Evolutionary conservation across 2,113 vertebrate genomes (phyloP), one percentile per base, ranked within the genome.

Genomic region (Girardinichthys multiradiatus): DNA sequence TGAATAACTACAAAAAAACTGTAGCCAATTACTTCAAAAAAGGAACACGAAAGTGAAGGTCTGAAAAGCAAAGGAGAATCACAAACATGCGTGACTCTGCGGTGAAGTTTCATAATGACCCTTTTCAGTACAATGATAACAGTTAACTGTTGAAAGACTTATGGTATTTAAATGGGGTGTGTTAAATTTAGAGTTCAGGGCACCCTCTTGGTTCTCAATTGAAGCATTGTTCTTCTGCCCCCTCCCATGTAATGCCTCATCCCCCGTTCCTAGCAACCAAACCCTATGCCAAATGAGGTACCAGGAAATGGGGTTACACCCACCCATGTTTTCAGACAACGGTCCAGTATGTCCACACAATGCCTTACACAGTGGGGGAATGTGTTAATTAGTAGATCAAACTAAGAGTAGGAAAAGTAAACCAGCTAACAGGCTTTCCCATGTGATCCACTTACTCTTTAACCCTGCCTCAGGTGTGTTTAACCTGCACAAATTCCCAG

Each of bases 131-230:
- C 51, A 48, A 59, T 80, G 64, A 72, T 73, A 21, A 28, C 4
- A 28, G 5, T 31, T 11, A 63, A 31, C 70, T 71, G 63, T 5
- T 66, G 37, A 51, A 72, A 85, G 59, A 67, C 64, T 31, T 28
- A 14, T 59, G 59, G 59, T 79, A 76, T 92, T 92, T 89, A 88
- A 90, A 84, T 82, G 64, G 84, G 87, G 66, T 87, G 84, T 84
- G 76, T 78, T 79, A 73, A 72, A 78, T 83, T 78, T 45, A 28
- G 42, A 72, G 71, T 74, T 74, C 26, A 74, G 73, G 83, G 68
- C 35, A 15, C 85, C 65, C 73, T 73, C 60, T 68, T 57, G 62
- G 84, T 60, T 31, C 79, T 89, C 75, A 91, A 87, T 83, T 19
- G 57, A 62, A 15, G 26, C 81, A 75, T 90, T 90, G 86, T 91